Percentiles rank a stretch among this genome's conserved stretches.
phyloP scores from a whole-genome alignment of 2,113 vertebrate genomes.

The Mohoua ochrocephala region DNA sequence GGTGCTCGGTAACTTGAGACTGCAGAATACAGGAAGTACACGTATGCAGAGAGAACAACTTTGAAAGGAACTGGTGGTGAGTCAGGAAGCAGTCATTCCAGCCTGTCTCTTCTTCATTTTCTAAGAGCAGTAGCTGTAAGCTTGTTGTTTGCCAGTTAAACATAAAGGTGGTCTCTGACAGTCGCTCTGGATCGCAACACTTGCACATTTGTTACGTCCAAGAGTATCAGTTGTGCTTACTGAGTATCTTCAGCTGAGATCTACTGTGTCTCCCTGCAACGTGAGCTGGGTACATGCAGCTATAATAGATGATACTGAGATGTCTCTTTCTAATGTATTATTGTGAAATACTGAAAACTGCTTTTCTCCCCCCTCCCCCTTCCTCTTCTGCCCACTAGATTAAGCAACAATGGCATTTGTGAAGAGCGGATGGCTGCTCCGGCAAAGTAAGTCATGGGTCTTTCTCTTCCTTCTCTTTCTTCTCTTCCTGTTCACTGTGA shows the following conservation, averaged over 20 bases:
- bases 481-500: background rate
- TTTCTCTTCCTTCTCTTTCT: background rate
- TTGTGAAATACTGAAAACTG: background rate
- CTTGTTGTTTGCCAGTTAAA: background rate
- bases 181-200: rapidly evolving
- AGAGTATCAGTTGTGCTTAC: background rate
- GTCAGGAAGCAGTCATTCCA: background rate
- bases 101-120: background rate
- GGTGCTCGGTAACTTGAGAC: background rate
- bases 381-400: conserved; percentile 3
- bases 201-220: background rate
- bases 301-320: background rate
- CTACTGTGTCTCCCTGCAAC: background rate
- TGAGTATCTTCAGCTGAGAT: background rate
- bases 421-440: conserved; percentile 80
- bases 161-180: background rate
- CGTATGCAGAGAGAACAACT: background rate
- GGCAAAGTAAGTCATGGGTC: conserved; percentile 73
- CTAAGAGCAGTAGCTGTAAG: background rate
- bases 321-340: background rate
- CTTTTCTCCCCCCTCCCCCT: background rate
- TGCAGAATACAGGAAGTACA: background rate
- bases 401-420: conserved; percentile 73
- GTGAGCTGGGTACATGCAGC: background rate
- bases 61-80: background rate